A percentile compares a stretch with the other conserved stretches of the same genome.
Conservation (phyloP, 2,113 vertebrate genomes). For the Hippocampus comes region DNA sequence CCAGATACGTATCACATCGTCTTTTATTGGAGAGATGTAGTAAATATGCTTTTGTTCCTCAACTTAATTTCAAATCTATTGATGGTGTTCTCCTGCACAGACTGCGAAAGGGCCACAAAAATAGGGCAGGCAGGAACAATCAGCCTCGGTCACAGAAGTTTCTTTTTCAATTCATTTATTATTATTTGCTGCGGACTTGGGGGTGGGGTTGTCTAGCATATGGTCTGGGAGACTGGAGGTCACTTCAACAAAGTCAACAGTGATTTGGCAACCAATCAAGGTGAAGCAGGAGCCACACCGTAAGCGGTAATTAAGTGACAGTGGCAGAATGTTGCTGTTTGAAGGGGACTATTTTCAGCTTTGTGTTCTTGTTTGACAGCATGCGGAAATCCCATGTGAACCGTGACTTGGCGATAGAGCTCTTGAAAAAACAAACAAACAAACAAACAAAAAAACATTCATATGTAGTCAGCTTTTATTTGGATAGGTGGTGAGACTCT, state of each 20-base stretch:
- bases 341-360: conserved; percentile 43
- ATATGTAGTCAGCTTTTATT: conserved; percentile 25
- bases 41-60: background rate
- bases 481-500: conserved; percentile 37
- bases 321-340: conserved; percentile 48
- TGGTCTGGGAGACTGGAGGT: conserved; percentile 49
- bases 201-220: conserved; percentile 26
- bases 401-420: conserved; percentile 8
- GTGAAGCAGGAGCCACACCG: conserved; percentile 40
- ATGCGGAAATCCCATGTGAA: conserved; percentile 14
- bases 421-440: background rate
- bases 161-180: no score
- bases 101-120: background rate
- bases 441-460: conserved; percentile 6
- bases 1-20: background rate
- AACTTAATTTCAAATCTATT: background rate
- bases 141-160: conserved; percentile 16
- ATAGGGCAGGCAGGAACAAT: conserved; percentile 16
- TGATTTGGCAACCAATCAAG: conserved; percentile 61
- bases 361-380: conserved; percentile 28
- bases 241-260: conserved; percentile 54
- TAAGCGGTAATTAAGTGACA: conserved; percentile 57
- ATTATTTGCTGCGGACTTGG: conserved; percentile 25
- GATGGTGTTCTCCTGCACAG: background rate
- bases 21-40: background rate